phyloP scores from a whole-genome alignment of 2,888 invertebrate species.

The Protula sp. region DNA sequence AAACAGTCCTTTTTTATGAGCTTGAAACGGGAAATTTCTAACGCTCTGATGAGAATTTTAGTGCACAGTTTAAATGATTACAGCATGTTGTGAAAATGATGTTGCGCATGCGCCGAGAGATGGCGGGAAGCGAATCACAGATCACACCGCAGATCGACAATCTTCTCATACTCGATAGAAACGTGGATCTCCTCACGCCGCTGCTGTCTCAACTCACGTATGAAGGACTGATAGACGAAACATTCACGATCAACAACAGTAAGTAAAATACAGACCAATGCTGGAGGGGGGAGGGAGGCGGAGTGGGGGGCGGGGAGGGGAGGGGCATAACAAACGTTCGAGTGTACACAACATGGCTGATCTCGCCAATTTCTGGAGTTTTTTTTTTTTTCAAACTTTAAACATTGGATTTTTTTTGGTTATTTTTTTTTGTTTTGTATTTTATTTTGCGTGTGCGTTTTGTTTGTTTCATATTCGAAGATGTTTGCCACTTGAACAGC shows the following conservation, averaged over 20 bases:
- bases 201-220: constrained; percentile 93
- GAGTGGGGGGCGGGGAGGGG: no score
- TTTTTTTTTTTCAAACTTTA: not conserved
- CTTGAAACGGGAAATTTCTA: no score
- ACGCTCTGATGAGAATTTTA: no score
- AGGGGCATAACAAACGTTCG: not conserved
- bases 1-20: no score
- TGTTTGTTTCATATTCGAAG: no score
- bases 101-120: constrained; percentile 64
- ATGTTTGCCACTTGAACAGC: no score
- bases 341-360: not conserved
- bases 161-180: constrained; percentile 81
- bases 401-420: not conserved
- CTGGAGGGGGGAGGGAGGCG: no score
- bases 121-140: constrained; percentile 55
- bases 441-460: no score
- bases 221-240: constrained; percentile 93
- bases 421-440: not conserved
- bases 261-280: no score
- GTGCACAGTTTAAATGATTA: no score
- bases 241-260: constrained; percentile 72
- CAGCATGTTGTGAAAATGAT: constrained; percentile 80
- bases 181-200: constrained; percentile 85
- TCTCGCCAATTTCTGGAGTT: not conserved
- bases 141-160: constrained; percentile 73